Conservation (phyloP, 2,797 vertebrate species). For the Phalloptychus januarius region DNA sequence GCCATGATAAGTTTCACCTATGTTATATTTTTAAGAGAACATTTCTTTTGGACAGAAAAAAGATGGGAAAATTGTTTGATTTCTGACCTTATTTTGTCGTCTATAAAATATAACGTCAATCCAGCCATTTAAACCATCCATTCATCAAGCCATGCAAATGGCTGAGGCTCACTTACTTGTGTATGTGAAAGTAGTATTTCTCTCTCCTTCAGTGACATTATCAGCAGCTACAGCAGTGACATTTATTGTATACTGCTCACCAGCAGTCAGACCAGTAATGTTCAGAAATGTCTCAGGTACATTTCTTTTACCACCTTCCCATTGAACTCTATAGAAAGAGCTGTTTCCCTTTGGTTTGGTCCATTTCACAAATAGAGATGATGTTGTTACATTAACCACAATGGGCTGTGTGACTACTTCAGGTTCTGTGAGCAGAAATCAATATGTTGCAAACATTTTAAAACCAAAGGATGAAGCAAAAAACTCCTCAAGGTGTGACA, state of each 20-base stretch:
- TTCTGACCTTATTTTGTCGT: no score
- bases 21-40: no score
- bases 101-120: no score
- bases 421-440: constrained; percentile 34
- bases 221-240: constrained; percentile 25
- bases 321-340: constrained; percentile 35
- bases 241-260: neutral
- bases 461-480: neutral
- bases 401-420: constrained; percentile 1
- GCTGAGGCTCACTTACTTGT: no score
- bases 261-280: constrained; percentile 5
- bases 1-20: no score
- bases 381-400: constrained; percentile 27
- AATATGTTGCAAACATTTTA: neutral
- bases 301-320: neutral
- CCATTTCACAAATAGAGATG: constrained; percentile 37
- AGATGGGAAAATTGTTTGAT: no score
- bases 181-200: fast-evolving
- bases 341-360: constrained; percentile 25
- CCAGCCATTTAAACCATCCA: no score
- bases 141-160: no score
- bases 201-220: neutral
- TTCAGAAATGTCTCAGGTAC: neutral
- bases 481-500: neutral
- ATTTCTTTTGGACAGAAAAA: no score